Base-by-base conservation (phyloP, 2,113 vertebrate genomes). In the Platichthys flesus region DNA sequence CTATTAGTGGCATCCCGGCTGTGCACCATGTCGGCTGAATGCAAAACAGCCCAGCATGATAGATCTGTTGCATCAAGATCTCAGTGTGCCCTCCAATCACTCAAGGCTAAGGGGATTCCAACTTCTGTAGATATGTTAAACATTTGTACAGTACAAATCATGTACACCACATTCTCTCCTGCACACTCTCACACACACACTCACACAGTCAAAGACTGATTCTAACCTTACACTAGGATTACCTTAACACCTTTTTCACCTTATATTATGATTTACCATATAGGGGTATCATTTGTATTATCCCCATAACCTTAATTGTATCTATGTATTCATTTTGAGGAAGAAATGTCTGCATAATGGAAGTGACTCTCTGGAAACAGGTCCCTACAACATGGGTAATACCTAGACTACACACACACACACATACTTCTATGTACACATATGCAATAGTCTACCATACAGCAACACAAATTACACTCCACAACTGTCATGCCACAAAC, bases 401-500 rank as follows among this genome's bases (percentile, higher is more conserved):
- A 26, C 55, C 54, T 15, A 24, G 1, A 57, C 21, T 42, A 28
- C 52, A 35, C 8, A 37, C 35, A 14, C 35, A 14, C 47, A 20
- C 16, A 45, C 20, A 74, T 35, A 76, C 24, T 67, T 63, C 57
- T 35, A 70, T 66, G 52, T 35, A 79, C 83, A 84, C 56, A 55
- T 67, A 78, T 35, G 42, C 56, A 71, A 74, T 57, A 62, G 74
- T 83, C 76, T 76, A 73, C 65, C 61, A 70, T 58, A 63, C 83
- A 85, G 74, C 65, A 57, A 81, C 76, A 78, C 79, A 75, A 69
- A 89, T 86, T 64, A 79, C 88, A 87, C 85, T 84, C 75, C 79
- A 83, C 70, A 82, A 79, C 67, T 81, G 84, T 81, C 90, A 92
- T 87, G 85, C 83, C 42, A 74, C 80, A 76, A 67, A 85, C 62